Evolutionary conservation across 37 sponge, comb jelly and placozoan genomes (phyloP).

Genomic region (Beroe forskalii): DNA sequence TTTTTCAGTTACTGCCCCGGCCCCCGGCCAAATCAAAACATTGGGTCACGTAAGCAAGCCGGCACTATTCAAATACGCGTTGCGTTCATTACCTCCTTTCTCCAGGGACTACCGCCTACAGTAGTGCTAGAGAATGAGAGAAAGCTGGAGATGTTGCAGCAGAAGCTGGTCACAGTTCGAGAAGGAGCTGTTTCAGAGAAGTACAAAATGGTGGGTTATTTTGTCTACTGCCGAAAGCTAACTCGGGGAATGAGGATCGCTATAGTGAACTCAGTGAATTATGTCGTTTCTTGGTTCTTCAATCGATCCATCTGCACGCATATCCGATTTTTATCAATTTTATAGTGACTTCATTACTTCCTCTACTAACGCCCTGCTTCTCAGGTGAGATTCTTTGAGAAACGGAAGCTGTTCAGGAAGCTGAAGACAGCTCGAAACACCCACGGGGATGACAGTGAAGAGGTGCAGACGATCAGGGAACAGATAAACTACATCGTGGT

Average conservation of each 20-base stretch:
- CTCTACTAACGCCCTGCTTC: no score
- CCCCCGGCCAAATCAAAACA: no score
- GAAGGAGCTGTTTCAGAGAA: conserved; percentile 4
- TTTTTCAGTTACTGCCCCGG: no score
- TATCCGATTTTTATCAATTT: no score
- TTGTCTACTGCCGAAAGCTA: no score
- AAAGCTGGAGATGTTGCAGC: conserved; percentile 37
- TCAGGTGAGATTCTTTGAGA: conserved; percentile 57
- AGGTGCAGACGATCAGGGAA: conserved; percentile 36
- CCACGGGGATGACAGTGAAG: background rate
- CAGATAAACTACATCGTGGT: conserved; percentile 65
- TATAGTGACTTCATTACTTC: no score
- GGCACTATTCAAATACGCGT: no score
- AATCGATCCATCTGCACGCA: no score
- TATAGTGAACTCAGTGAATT: no score
- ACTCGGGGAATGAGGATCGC: no score
- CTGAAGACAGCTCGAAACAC: conserved; percentile 8
- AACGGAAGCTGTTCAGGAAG: conserved; percentile 48
- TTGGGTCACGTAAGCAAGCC: no score
- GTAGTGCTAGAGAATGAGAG: conserved; percentile 55
- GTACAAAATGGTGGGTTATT: conserved; percentile 63
- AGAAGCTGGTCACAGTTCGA: conserved; percentile 1
- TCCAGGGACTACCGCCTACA: conserved; percentile 47
- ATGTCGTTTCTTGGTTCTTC: background rate
- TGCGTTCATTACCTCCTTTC: no score